These are phyloP conservation scores for Campoplex nolae DNA, from an alignment of 2,888 invertebrate genomes.

Conservation along the genomic window DNA sequence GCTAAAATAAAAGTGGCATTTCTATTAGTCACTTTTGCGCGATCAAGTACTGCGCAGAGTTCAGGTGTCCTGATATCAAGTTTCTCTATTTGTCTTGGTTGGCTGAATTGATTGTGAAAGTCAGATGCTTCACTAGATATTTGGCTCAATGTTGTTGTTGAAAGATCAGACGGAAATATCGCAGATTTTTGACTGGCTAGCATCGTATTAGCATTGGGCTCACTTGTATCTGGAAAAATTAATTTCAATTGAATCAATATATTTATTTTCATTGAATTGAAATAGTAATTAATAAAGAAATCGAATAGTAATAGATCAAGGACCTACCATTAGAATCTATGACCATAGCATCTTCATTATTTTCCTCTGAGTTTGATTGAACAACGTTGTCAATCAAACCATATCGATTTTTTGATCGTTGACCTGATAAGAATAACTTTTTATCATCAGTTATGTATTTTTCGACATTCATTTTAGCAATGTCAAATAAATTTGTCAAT, in stretches of 20 bases:
- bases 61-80: slow-evolving; percentile 28
- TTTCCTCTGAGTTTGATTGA: not conserved
- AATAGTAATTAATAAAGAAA: not conserved
- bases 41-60: slow-evolving; percentile 26
- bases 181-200: too few species aligned
- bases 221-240: too few species aligned
- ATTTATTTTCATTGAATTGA: not conserved
- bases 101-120: not conserved
- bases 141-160: not conserved
- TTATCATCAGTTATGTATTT: not conserved
- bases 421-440: slow-evolving; percentile 6
- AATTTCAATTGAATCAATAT: too few species aligned
- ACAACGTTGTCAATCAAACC: not conserved
- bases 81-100: not conserved
- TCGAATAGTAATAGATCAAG: not conserved
- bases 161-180: too few species aligned
- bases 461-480: slow-evolving; percentile 1
- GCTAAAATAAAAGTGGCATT: slow-evolving; percentile 51
- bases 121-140: not conserved
- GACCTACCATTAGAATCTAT: not conserved
- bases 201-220: too few species aligned
- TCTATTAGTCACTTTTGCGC: slow-evolving; percentile 42
- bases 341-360: not conserved
- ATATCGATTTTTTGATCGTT: slow-evolving; percentile 6
- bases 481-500: slow-evolving; percentile 9